Base-by-base conservation (phyloP, 2,888 invertebrate species). In the Chrysodeixis includens region DNA sequence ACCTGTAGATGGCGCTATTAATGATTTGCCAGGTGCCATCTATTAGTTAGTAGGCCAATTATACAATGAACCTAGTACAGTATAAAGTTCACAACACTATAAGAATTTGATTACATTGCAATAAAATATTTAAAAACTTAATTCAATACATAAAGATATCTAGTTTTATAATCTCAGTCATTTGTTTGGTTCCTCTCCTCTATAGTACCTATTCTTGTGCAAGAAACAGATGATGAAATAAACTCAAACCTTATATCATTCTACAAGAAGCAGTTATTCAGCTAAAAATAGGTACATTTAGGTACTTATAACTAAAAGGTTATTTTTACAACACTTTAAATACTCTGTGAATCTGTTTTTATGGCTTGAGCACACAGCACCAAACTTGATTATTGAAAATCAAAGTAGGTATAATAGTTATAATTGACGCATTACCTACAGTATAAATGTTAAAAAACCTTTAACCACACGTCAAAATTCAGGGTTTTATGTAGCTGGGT, bases 31-130 rank as follows among this genome's bases (percentile, higher is more conserved):
- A n/a, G n/a, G 70, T 53, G 88, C 63, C 87, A 89, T 88, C 91
- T 91, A 62, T 70, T 66, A 72, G 12, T 22, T n/a, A 79, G 40
- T 80, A 78, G 82, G 1, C 5, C 26, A 74, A 82, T 68, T 1
- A 56, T n/a, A n/a, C 9, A n/a, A 20, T n/a, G 0, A 12, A 49
- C 30, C 54, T n/a, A 60, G 62, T 74, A 74, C 2, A 26, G 26
- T 6, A 26, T 2, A 26, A 18, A 32, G 74, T 74, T 75, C 62
- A 44, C 57, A 35, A 0, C 6, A 14, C 8, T 5, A 18, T 12
- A 1, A 46, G 54, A 69, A 55, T 46, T 56, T 10, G 40, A 40
- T 35, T 6, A 35, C 12, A 14, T 12, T 12, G 4, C 35, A 12
- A 35, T 35, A 35, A 35, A 14, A 12, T 12, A 35, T 26, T 26